A percentile compares a stretch with the other conserved stretches of the same genome.
Evolutionary conservation across 2,888 invertebrate species (phyloP).

Genomic region (Rhopalosiphum nymphaeae): DNA sequence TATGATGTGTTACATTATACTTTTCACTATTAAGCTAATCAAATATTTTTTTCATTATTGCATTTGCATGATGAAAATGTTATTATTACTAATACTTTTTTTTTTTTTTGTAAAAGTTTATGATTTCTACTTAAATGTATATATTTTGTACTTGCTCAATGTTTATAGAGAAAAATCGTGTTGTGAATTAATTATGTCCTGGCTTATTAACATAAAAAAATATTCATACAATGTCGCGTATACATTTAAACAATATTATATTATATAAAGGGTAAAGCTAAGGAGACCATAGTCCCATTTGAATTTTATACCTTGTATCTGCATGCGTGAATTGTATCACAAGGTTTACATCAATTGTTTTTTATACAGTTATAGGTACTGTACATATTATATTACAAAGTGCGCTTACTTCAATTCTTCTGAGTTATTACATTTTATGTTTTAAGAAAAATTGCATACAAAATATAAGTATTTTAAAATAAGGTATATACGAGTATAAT

Average conservation of each 20-base stretch:
- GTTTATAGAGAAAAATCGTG: conserved; percentile 43
- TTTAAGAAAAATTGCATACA: background rate
- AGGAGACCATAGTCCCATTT: background rate
- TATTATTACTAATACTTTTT: no score
- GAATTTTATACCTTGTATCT: background rate
- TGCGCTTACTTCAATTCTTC: background rate
- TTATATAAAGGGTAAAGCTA: background rate
- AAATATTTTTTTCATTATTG: conserved; percentile 22
- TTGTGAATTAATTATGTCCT: background rate
- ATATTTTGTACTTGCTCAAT: background rate
- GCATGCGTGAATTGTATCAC: background rate
- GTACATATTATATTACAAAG: background rate
- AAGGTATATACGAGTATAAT: background rate
- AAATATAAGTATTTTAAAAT: background rate
- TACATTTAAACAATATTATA: background rate
- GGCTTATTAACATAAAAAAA: conserved; percentile 8
- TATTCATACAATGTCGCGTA: background rate
- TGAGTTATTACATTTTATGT: background rate
- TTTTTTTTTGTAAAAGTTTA: conserved; percentile 2
- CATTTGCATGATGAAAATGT: conserved; percentile 33
- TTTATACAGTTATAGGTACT: background rate
- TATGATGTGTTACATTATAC: background rate
- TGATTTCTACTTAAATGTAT: conserved; percentile 18
- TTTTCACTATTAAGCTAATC: background rate
- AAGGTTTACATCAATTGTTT: background rate